Percentiles rank a stretch among this genome's conserved stretches.
These are phyloP conservation scores for Trichechus manatus DNA, from an alignment of 2,113 vertebrate genomes.

Conservation along the genomic window DNA sequence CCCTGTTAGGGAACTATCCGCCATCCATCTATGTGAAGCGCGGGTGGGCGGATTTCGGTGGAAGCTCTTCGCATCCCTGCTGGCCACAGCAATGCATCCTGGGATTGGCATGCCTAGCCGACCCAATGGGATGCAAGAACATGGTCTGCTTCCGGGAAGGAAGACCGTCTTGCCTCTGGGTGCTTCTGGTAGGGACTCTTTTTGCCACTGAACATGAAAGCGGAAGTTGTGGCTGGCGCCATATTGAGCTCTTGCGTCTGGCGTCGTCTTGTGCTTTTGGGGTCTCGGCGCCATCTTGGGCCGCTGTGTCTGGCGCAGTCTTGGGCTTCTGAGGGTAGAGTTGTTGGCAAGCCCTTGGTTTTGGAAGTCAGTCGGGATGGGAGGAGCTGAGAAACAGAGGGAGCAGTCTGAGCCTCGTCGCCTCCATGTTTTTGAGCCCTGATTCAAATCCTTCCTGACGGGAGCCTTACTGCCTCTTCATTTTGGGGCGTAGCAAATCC, in stretches of 20 bases:
- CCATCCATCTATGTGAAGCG: neutral
- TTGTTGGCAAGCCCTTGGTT: too few species aligned
- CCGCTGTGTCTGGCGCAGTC: neutral
- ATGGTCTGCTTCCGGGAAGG: too few species aligned
- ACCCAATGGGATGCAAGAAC: accelerated
- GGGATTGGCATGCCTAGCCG: neutral
- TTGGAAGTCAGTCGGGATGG: neutral
- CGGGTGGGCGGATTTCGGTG: neutral
- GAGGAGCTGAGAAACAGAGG: too few species aligned
- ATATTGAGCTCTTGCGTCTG: accelerated
- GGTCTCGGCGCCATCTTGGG: accelerated
- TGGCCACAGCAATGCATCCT: neutral
- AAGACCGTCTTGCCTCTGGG: accelerated
- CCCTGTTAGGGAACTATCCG: neutral
- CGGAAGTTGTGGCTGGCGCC: too few species aligned
- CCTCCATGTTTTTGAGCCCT: neutral
- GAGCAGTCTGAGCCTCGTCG: accelerated
- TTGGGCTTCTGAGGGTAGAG: accelerated
- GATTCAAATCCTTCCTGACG: neutral
- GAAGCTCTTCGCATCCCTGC: too few species aligned
- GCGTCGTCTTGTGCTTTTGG: accelerated
- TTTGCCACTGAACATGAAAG: neutral
- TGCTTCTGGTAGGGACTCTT: neutral
- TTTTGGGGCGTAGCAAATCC: too few species aligned
- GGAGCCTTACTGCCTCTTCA: too few species aligned